Evolutionary conservation across 2,888 invertebrate species (phyloP).

Genomic region (Panzeria rudis): DNA sequence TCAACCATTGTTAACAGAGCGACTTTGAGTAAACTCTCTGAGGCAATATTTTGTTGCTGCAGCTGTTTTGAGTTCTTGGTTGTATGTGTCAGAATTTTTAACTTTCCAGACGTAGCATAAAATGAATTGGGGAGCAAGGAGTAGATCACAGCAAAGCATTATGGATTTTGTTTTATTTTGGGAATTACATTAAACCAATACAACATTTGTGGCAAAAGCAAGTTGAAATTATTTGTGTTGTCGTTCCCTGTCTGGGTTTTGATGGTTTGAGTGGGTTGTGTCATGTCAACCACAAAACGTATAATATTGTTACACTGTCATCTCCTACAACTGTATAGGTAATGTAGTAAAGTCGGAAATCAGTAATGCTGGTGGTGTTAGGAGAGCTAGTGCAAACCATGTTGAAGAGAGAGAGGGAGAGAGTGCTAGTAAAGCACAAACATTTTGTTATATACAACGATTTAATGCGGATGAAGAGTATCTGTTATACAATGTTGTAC

Average conservation of each 20-base stretch:
- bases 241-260: background rate
- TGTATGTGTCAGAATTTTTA: conserved; percentile 15
- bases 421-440: conserved; percentile 45
- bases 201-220: conserved; percentile 40
- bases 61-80: background rate
- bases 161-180: conserved; percentile 55
- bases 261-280: conserved; percentile 65
- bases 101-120: background rate
- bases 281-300: conserved; percentile 61
- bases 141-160: conserved; percentile 17
- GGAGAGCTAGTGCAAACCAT: background rate
- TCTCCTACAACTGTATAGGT: conserved; percentile 19
- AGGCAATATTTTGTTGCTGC: conserved; percentile 3
- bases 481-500: conserved; percentile 33
- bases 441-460: conserved; percentile 53
- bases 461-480: conserved; percentile 68
- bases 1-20: conserved; percentile 13
- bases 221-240: conserved; percentile 19
- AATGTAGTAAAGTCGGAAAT: background rate
- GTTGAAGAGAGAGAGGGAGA: conserved; percentile 15
- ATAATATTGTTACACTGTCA: conserved; percentile 40
- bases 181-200: conserved; percentile 60
- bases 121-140: conserved; percentile 2
- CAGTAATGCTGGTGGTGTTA: conserved; percentile 8
- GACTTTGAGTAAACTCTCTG: conserved; percentile 28